Evolutionary conservation across 2,888 invertebrate genomes (phyloP).

Genomic region (Drosophila algonquin): DNA sequence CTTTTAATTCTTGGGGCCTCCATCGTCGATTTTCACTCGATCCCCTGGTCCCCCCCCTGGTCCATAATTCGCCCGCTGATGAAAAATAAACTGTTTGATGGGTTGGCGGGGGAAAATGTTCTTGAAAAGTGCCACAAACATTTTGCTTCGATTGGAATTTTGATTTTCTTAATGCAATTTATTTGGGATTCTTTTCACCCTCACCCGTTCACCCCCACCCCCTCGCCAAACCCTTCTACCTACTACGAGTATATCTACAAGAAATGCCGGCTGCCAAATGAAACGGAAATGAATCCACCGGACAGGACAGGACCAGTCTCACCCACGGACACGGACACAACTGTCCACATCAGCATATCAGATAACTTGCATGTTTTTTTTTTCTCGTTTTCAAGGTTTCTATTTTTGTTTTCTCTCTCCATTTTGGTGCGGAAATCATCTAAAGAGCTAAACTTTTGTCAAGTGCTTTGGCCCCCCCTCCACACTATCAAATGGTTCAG

Average conservation of each 20-base stretch:
- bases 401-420: background rate
- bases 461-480: background rate
- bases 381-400: conserved; percentile 4
- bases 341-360: conserved; percentile 16
- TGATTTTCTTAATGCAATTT: background rate
- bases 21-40: too few relatives aligned
- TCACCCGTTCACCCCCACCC: background rate
- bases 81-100: background rate
- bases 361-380: conserved; percentile 21
- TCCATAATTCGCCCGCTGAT: background rate
- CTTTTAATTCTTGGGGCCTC: too few relatives aligned
- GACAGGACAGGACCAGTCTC: background rate
- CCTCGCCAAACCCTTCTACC: background rate
- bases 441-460: background rate
- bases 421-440: too few relatives aligned
- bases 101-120: background rate
- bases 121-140: background rate
- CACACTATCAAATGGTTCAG: background rate
- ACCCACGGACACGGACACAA: conserved; percentile 6
- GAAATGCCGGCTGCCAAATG: conserved; percentile 40
- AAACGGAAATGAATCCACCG: conserved; percentile 50
- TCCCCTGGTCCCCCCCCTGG: too few relatives aligned
- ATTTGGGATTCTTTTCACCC: background rate
- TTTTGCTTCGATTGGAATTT: background rate
- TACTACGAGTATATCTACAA: background rate